Evolutionary conservation across 2,888 invertebrate species (phyloP).

Genomic region (Cantharis lateralis): DNA sequence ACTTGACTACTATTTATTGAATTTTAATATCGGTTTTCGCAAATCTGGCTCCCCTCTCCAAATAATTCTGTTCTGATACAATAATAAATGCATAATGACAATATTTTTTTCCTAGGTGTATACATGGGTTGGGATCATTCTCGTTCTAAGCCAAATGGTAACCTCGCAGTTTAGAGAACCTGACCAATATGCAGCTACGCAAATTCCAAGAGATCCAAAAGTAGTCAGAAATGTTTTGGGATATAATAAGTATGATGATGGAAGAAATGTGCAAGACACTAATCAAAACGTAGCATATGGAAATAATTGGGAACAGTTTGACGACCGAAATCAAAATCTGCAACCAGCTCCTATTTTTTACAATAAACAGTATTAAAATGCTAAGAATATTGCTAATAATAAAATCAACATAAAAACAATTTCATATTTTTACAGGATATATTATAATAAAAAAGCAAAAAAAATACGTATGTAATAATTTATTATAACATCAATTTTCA

Average conservation of each 20-base stretch:
- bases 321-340: not conserved
- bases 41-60: not conserved
- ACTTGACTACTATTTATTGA: not conserved
- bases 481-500: not conserved
- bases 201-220: conserved; percentile 12
- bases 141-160: not conserved
- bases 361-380: not conserved
- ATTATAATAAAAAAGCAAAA: too few relatives aligned
- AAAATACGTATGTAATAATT: too few relatives aligned
- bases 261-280: conserved; percentile 1
- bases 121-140: not conserved
- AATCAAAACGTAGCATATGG: conserved; percentile 18
- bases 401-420: not conserved
- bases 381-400: not conserved
- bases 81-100: too few relatives aligned
- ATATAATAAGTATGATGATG: conserved; percentile 24
- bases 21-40: not conserved
- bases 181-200: conserved; percentile 13
- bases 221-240: conserved; percentile 13
- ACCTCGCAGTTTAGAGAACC: conserved; percentile 5
- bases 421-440: not conserved
- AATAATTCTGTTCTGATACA: not conserved
- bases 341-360: not conserved
- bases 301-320: conserved; percentile 25
- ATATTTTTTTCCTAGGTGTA: not conserved